A percentile compares a stretch with the other conserved stretches of the same genome.
phyloP scores from a whole-genome alignment of 2,888 invertebrate species.

The Hyalella azteca region DNA sequence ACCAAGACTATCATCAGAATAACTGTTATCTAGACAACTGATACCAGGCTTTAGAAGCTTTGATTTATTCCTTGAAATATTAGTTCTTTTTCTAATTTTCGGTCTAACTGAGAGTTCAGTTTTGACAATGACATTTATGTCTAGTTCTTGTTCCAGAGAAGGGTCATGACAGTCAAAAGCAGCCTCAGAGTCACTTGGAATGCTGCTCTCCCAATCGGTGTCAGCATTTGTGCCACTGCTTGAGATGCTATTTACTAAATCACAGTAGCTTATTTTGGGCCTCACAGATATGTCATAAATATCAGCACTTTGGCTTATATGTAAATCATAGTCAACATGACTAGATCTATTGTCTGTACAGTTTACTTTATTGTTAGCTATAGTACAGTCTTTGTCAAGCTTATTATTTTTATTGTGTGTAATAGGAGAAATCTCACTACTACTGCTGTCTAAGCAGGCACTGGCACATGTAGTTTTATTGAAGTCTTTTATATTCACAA shows the following conservation, averaged over 20 bases:
- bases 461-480: no score
- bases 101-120: constrained; percentile 34
- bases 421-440: no score
- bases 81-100: neutral
- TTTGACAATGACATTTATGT: neutral
- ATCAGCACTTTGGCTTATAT: constrained; percentile 18
- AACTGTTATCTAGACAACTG: neutral
- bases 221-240: constrained; percentile 17
- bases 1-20: constrained; percentile 5
- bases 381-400: no score
- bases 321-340: constrained; percentile 5
- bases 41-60: neutral
- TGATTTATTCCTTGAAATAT: neutral
- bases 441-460: no score
- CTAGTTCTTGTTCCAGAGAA: neutral
- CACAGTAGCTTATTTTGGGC: constrained; percentile 13
- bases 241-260: constrained; percentile 21
- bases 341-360: no score
- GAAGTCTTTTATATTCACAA: no score
- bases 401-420: no score
- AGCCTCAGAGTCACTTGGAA: constrained; percentile 18
- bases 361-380: no score
- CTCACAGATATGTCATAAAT: constrained; percentile 29
- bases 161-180: neutral
- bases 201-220: constrained; percentile 21